These are phyloP conservation scores for Hypomecis atomaria DNA, from an alignment of 2,888 invertebrate species.

Conservation along the genomic window DNA sequence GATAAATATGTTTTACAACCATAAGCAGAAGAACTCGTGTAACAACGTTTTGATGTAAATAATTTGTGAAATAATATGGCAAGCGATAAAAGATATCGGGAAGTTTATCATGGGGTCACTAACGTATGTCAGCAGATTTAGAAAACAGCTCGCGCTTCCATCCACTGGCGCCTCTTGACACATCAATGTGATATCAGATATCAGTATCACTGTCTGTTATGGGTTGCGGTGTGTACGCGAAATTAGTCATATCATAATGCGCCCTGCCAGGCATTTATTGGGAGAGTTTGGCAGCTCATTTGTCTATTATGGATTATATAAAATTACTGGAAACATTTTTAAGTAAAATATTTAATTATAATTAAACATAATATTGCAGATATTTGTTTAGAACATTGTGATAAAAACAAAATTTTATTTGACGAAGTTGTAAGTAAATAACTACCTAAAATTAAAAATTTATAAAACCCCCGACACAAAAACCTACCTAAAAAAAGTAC, in stretches of 20 bases:
- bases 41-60: slow-evolving; percentile 37
- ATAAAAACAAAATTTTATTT: too few species aligned
- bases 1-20: slow-evolving; percentile 43
- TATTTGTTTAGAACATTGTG: too few species aligned
- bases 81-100: slow-evolving; percentile 54
- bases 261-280: background rate
- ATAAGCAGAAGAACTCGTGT: slow-evolving; percentile 60
- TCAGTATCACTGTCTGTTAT: too few species aligned
- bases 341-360: too few species aligned
- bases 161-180: slow-evolving; percentile 69
- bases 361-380: too few species aligned
- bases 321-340: too few species aligned
- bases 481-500: too few species aligned
- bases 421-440: too few species aligned
- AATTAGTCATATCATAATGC: background rate
- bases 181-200: slow-evolving; percentile 37
- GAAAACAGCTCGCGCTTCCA: slow-evolving; percentile 62
- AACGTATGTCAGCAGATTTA: slow-evolving; percentile 58
- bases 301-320: too few species aligned
- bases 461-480: too few species aligned
- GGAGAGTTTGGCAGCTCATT: too few species aligned
- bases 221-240: background rate
- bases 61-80: slow-evolving; percentile 62
- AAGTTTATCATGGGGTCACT: slow-evolving; percentile 76
- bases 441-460: too few species aligned